These are phyloP conservation scores for Caenorhabditis uteleia DNA, from an alignment of 2,888 invertebrate species.

Conservation along the genomic window DNA sequence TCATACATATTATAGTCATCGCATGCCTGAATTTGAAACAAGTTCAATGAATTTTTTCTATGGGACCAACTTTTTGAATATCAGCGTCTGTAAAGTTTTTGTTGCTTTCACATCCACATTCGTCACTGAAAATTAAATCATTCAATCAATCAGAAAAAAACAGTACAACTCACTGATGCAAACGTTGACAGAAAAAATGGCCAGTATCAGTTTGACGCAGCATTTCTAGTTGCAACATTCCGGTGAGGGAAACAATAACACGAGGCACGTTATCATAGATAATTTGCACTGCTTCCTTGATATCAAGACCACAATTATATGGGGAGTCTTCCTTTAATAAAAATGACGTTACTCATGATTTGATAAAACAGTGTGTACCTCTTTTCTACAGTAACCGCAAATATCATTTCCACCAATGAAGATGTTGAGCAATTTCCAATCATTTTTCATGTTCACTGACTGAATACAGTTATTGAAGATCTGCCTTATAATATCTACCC, in stretches of 20 bases:
- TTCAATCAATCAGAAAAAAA: background rate
- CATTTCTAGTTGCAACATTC: conserved; percentile 54
- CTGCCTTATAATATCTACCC: background rate
- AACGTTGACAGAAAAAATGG: conserved; percentile 40
- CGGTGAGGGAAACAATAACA: conserved; percentile 50
- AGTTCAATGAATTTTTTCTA: background rate
- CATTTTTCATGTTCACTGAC: conserved; percentile 51
- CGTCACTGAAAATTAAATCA: conserved; percentile 12
- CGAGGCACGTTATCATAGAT: conserved; percentile 52
- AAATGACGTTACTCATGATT: background rate
- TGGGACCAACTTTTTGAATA: conserved; percentile 13
- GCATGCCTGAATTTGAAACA: conserved; percentile 23
- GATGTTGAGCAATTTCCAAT: conserved; percentile 63
- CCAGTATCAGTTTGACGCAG: conserved; percentile 48
- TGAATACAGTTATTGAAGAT: conserved; percentile 5
- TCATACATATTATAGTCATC: conserved; percentile 48
- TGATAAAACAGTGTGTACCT: conserved; percentile 20
- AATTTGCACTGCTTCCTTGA: conserved; percentile 49
- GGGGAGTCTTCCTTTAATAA: conserved; percentile 37
- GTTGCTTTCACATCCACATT: conserved; percentile 52
- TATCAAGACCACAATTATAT: conserved; percentile 42
- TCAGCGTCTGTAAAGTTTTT: conserved; percentile 48
- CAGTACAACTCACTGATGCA: conserved; percentile 41
- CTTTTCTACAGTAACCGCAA: conserved; percentile 55
- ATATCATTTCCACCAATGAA: conserved; percentile 64